Evolutionary conservation across 92 coral and sea anemone species (phyloP).

Genomic region (Bergia sp.): DNA sequence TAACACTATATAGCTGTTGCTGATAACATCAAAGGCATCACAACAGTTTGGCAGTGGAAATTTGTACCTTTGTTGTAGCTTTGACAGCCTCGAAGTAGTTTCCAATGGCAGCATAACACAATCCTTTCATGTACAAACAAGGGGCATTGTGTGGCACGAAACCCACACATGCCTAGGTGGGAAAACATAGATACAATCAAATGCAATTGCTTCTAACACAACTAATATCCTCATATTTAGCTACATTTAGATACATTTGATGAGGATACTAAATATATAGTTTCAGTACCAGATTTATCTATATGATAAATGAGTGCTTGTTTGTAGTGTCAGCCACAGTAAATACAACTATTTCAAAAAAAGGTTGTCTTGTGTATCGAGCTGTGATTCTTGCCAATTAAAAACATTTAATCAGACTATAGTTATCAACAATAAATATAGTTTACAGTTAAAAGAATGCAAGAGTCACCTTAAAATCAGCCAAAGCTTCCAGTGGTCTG

Average conservation of each 20-base stretch:
- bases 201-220: too few relatives aligned
- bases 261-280: too few relatives aligned
- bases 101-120: conserved; percentile 75
- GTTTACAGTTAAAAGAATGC: neutral
- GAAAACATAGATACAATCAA: neutral
- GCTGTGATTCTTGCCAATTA: too few relatives aligned
- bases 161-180: conserved; percentile 65
- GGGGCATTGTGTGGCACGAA: conserved; percentile 75
- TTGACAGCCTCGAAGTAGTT: conserved; percentile 84
- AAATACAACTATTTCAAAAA: too few relatives aligned
- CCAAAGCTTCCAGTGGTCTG: conserved; percentile 62
- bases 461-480: conserved; percentile 73
- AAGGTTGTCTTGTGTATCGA: too few relatives aligned
- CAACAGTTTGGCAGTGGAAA: neutral
- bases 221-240: too few relatives aligned
- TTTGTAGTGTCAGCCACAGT: too few relatives aligned
- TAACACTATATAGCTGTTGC: neutral
- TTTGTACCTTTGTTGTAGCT: conserved; percentile 74
- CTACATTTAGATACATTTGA: too few relatives aligned
- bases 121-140: conserved; percentile 79
- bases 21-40: neutral
- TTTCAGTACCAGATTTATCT: too few relatives aligned
- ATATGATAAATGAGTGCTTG: too few relatives aligned
- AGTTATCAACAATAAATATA: neutral
- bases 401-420: neutral